Evolutionary conservation across 2,113 vertebrate species (phyloP).

Genomic region (Mola mola): DNA sequence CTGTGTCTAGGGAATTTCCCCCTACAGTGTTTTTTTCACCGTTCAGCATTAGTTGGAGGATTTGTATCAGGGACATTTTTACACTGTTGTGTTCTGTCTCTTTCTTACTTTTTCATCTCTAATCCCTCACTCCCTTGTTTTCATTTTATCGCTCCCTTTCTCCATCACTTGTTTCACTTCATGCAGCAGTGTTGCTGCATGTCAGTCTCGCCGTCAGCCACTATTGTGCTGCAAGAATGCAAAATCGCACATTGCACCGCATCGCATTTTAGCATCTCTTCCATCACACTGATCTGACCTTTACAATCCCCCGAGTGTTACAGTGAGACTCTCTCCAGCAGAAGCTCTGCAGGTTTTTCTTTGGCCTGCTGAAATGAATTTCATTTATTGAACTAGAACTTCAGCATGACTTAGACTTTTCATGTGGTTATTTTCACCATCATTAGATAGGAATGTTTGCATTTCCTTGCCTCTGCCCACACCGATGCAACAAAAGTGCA

Average conservation of each 20-base stretch:
- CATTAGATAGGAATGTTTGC: constrained; percentile 67
- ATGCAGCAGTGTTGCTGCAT: constrained; percentile 4
- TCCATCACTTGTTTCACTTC: background rate
- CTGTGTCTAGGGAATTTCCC: constrained; percentile 71
- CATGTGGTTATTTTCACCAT: constrained; percentile 59
- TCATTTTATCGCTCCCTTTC: constrained; percentile 8
- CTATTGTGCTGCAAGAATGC: constrained; percentile 22
- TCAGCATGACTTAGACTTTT: constrained; percentile 3
- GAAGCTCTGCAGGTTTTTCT: too few relatives aligned
- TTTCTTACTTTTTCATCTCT: constrained; percentile 13
- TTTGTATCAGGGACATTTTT: constrained; percentile 60
- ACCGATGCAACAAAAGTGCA: constrained; percentile 55
- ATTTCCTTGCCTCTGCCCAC: constrained; percentile 55
- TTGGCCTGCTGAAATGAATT: background rate
- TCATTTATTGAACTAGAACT: background rate
- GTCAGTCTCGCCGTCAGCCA: constrained; percentile 1
- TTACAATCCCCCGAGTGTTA: constrained; percentile 38
- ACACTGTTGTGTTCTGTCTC: constrained; percentile 25
- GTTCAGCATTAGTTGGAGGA: constrained; percentile 54
- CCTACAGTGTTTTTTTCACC: constrained; percentile 59
- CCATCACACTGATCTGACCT: constrained; percentile 49
- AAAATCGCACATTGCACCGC: constrained; percentile 31
- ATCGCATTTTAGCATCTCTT: constrained; percentile 36
- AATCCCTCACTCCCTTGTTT: constrained; percentile 7
- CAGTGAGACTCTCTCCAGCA: constrained; percentile 50